Conservation (phyloP, 2,797 vertebrate species). For the Hippopotamyrus pictus region DNA sequence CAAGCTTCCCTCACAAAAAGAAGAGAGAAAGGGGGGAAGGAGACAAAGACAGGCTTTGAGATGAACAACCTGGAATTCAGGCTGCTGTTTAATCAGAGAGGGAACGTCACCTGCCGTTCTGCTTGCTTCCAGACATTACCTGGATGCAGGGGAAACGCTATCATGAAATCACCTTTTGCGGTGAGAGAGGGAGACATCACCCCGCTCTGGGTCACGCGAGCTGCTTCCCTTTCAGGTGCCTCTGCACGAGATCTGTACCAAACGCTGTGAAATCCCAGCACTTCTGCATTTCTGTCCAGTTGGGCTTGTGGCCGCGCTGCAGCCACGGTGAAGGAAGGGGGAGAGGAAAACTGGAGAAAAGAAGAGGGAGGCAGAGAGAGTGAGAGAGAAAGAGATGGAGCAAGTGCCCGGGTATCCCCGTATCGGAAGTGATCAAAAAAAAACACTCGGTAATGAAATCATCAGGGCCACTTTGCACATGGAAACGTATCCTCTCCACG, state of each 20-base stretch:
- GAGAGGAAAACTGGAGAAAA: slow-evolving; percentile 6
- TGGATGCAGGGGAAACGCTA: background rate
- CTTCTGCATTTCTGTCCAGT: background rate
- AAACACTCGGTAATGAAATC: slow-evolving; percentile 61
- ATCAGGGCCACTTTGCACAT: slow-evolving; percentile 58
- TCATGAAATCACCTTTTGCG: background rate
- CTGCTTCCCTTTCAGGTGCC: background rate
- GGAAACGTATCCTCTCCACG: slow-evolving; percentile 65
- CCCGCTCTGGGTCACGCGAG: background rate
- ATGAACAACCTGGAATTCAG: background rate
- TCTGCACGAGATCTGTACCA: background rate
- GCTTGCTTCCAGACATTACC: background rate
- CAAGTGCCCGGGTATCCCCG: slow-evolving; percentile 63
- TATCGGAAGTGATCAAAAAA: slow-evolving; percentile 31
- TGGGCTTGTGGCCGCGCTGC: background rate
- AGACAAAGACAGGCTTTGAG: background rate
- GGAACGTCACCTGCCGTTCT: background rate
- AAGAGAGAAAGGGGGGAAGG: background rate
- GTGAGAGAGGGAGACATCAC: background rate
- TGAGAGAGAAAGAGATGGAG: slow-evolving; percentile 28
- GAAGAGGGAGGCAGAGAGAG: background rate
- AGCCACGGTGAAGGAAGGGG: background rate
- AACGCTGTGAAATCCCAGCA: background rate
- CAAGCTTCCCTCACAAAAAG: background rate
- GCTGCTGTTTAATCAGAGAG: slow-evolving; percentile 16